Percentiles rank a stretch among this genome's conserved stretches.
These are phyloP conservation scores for Enteromius radiatus DNA, from an alignment of 2,797 vertebrate genomes.

Conservation along the genomic window DNA sequence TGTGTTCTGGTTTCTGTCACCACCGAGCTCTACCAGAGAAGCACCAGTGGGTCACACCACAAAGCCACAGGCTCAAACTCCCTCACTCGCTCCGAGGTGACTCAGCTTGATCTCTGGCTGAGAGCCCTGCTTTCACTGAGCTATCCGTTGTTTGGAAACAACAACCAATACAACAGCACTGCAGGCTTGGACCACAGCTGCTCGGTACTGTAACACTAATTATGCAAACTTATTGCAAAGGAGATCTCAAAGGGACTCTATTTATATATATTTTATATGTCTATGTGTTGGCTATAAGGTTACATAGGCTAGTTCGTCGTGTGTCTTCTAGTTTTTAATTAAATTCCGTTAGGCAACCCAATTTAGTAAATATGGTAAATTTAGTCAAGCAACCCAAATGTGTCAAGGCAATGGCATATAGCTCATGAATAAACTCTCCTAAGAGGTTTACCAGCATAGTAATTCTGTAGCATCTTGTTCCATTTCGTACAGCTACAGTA, in stretches of 20 bases:
- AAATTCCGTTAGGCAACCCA: neutral
- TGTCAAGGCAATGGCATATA: conserved; percentile 23
- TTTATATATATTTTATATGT: neutral
- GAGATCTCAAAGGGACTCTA: neutral
- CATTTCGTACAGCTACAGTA: neutral
- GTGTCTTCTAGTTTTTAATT: conserved; percentile 11
- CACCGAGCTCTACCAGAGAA: conserved; percentile 28
- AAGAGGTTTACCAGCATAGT: neutral
- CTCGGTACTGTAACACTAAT: conserved; percentile 47
- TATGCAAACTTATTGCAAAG: conserved; percentile 27
- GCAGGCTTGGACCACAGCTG: conserved; percentile 61
- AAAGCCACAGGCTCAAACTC: conserved; percentile 65
- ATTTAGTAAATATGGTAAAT: conserved; percentile 15
- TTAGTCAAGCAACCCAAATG: conserved; percentile 34
- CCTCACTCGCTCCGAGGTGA: conserved; percentile 61
- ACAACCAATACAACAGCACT: conserved; percentile 55
- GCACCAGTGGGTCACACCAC: conserved; percentile 63
- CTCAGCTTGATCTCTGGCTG: conserved; percentile 61
- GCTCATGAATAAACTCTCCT: conserved; percentile 2
- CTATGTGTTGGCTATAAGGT: neutral
- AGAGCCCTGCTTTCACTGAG: conserved; percentile 58
- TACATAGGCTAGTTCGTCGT: neutral
- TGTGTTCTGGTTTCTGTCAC: conserved; percentile 29
- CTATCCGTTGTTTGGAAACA: conserved; percentile 62
- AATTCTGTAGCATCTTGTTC: neutral